A percentile compares a stretch with the other conserved stretches of the same genome.
Conservation (phyloP, 37 sponge, comb jelly and placozoan genomes). For the Ephydatia muelleri region DNA sequence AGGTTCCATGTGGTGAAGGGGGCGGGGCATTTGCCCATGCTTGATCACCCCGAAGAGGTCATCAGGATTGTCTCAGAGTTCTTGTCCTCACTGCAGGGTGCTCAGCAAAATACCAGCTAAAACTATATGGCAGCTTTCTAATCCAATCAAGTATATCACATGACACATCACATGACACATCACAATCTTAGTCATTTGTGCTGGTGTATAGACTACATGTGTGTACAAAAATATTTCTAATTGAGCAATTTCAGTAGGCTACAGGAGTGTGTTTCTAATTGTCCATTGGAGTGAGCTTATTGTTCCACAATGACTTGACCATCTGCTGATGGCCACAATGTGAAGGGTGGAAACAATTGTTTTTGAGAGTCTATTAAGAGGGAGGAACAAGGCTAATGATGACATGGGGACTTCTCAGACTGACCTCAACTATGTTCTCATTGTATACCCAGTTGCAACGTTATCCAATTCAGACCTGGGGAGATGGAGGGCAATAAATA, state of each 20-base stretch:
- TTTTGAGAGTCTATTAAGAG: conserved; percentile 36
- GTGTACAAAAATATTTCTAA: not conserved
- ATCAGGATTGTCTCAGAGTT: conserved; percentile 12
- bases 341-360: conserved; percentile 84
- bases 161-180: too few species aligned
- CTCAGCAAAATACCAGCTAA: not conserved
- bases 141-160: too few species aligned
- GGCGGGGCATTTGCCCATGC: conserved; percentile 62
- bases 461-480: not conserved
- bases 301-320: conserved; percentile 83
- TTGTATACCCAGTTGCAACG: conserved; percentile 59
- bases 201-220: too few species aligned
- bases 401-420: not conserved
- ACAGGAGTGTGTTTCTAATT: conserved; percentile 62
- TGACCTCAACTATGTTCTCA: conserved; percentile 51
- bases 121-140: not conserved
- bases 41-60: conserved; percentile 53
- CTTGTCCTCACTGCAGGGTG: not conserved
- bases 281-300: conserved; percentile 74
- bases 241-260: conserved; percentile 43
- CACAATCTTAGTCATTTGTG: too few species aligned
- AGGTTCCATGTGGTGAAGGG: conserved; percentile 26
- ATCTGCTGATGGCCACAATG: conserved; percentile 66
- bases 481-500: not conserved
- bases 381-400: conserved; percentile 20